phyloP scores from a whole-genome alignment of 2,113 vertebrate species.

The Phodopus roborovskii region DNA sequence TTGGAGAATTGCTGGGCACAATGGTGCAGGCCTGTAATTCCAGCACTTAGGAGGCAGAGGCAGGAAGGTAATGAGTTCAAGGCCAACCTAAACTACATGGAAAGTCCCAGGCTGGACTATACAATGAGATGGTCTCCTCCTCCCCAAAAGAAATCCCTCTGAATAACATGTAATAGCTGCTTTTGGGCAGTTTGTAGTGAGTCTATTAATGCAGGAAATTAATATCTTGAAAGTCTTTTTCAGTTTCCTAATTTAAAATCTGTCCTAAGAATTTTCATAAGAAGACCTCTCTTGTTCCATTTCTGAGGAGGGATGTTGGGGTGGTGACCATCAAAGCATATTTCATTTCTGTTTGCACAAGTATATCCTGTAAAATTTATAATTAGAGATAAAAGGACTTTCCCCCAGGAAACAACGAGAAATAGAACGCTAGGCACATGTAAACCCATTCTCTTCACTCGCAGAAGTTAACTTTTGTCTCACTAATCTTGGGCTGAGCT shows the following conservation, averaged over 20 bases:
- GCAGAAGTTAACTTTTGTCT: conserved; percentile 29
- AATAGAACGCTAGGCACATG: background rate
- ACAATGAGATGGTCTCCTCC: background rate
- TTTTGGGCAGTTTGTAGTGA: conserved; percentile 37
- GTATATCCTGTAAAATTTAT: background rate
- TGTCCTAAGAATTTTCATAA: background rate
- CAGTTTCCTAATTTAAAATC: conserved; percentile 47
- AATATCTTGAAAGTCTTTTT: conserved; percentile 3
- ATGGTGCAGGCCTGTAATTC: background rate
- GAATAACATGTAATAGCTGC: background rate
- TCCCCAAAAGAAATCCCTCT: background rate
- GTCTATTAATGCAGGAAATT: background rate
- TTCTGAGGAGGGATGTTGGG: background rate
- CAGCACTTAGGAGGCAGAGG: background rate
- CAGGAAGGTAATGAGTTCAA: background rate
- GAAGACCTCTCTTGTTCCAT: background rate
- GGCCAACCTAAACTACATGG: background rate
- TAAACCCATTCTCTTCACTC: background rate
- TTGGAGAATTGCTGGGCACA: background rate
- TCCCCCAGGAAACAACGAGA: background rate
- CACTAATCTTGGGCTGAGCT: background rate
- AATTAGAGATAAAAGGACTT: background rate
- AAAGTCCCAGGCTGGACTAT: background rate
- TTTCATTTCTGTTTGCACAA: background rate
- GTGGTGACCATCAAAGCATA: background rate